Conservation (phyloP, 2,113 vertebrate species). For the Phoenicopterus ruber region DNA sequence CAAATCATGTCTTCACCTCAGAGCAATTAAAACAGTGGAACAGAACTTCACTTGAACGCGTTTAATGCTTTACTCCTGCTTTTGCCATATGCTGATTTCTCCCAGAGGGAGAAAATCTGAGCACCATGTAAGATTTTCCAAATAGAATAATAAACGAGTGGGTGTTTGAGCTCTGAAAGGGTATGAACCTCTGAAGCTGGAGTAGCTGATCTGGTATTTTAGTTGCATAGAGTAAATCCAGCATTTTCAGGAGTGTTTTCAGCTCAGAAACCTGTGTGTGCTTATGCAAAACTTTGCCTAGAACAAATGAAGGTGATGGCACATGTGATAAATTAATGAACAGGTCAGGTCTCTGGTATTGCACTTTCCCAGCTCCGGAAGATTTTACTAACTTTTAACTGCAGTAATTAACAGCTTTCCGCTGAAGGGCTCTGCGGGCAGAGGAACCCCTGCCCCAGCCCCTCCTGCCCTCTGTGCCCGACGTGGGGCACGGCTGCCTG, state of each 20-base stretch:
- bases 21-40: slow-evolving; percentile 10
- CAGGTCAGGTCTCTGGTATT: background rate
- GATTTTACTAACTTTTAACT: background rate
- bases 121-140: background rate
- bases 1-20: background rate
- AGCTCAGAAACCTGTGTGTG: background rate
- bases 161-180: background rate
- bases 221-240: background rate
- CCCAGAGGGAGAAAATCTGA: background rate
- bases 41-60: background rate
- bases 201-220: background rate
- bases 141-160: slow-evolving; percentile 33
- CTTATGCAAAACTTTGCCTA: background rate
- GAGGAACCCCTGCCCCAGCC: background rate
- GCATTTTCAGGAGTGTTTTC: background rate
- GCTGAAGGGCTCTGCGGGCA: background rate
- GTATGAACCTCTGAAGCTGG: background rate
- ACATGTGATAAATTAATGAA: background rate
- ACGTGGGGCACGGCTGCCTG: background rate
- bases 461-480: background rate
- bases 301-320: background rate
- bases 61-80: background rate
- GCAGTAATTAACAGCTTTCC: accelerated
- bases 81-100: slow-evolving; percentile 5
- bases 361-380: background rate